Evolutionary conservation across 2,888 invertebrate genomes (phyloP), one percentile per base, ranked within the genome.

Genomic region (Mesoligia furuncula): DNA sequence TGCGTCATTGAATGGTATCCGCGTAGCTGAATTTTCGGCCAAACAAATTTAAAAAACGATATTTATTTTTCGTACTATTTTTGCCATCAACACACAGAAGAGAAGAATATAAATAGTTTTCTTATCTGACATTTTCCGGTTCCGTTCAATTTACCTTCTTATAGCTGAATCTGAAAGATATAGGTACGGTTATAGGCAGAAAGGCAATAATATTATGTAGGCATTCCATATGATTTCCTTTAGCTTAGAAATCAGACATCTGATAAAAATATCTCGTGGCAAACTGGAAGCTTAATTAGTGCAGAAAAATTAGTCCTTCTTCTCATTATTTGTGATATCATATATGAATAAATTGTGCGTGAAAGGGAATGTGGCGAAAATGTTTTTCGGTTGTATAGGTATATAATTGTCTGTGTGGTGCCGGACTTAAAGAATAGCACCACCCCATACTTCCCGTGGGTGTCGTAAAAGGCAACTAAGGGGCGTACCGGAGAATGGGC

Each of bases 131-230:
- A 48, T 31, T 59, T 48, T 72, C 59, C 7, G 15, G 20, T 48
- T 80, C 39, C 80, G 48, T 61, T 71, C 70, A 57, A 69, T 39
- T 69, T 69, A 57, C 6, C 36, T 48, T 39, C 59, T 27, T n/a
- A 39, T 59, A 39, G 27, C 20, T 15, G 4, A 31, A 70, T 48
- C 39, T 79, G 48, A 57, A 31, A 45, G 54, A 31, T 31, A 42
- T 17, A 57, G n/a, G n/a, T 54, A 74, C 7, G 24, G 17, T 20
- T 57, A 8, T 6, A 57, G 31, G 13, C 36, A 39, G 13, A 59
- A n/a, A 39, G 7, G n/a, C 11, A 59, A 42, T 51, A 73, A 42
- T 73, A 57, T 74, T 57, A 75, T 42, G 31, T 15, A 42, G 1
- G 6, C 17, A n/a, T 75, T 51, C 11, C 11, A 24, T 69, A 39